phyloP scores from a whole-genome alignment of 2,888 invertebrate species.

The Steinernema hermaphroditum region DNA sequence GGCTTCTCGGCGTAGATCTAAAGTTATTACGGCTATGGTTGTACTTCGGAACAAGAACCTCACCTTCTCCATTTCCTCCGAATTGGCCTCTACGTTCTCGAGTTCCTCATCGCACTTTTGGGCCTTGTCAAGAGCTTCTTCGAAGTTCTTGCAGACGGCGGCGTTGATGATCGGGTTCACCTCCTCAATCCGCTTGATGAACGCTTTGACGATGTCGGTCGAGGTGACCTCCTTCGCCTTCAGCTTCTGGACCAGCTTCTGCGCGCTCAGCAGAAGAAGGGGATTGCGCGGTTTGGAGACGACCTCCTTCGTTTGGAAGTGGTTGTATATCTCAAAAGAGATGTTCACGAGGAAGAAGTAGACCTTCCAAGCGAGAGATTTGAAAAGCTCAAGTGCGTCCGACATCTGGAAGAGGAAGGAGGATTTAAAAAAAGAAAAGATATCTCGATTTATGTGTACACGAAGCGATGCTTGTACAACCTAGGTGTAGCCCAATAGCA shows the following conservation, averaged over 20 bases:
- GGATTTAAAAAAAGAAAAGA: too few relatives aligned
- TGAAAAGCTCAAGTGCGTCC: background rate
- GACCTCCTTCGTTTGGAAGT: background rate
- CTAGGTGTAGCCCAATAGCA: too few relatives aligned
- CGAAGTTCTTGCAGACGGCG: constrained; percentile 42
- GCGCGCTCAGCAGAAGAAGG: constrained; percentile 39
- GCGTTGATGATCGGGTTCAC: constrained; percentile 47
- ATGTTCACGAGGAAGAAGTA: background rate
- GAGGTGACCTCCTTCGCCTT: constrained; percentile 27
- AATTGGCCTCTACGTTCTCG: constrained; percentile 7
- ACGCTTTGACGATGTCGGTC: constrained; percentile 41
- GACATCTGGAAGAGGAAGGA: too few relatives aligned
- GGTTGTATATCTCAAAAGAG: background rate
- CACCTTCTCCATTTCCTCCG: constrained; percentile 34
- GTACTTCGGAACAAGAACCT: too few relatives aligned
- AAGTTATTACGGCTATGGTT: too few relatives aligned
- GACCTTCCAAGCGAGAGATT: background rate
- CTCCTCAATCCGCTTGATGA: constrained; percentile 44
- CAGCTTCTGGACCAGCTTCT: background rate
- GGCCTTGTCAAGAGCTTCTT: constrained; percentile 35
- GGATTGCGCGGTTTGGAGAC: constrained; percentile 30
- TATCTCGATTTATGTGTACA: too few relatives aligned
- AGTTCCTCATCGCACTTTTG: constrained; percentile 38
- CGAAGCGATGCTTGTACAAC: too few relatives aligned
- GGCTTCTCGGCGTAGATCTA: constrained; percentile 33